Base-by-base conservation (phyloP, 1,140 invertebrate genomes). In the Saccostrea glomerata region DNA sequence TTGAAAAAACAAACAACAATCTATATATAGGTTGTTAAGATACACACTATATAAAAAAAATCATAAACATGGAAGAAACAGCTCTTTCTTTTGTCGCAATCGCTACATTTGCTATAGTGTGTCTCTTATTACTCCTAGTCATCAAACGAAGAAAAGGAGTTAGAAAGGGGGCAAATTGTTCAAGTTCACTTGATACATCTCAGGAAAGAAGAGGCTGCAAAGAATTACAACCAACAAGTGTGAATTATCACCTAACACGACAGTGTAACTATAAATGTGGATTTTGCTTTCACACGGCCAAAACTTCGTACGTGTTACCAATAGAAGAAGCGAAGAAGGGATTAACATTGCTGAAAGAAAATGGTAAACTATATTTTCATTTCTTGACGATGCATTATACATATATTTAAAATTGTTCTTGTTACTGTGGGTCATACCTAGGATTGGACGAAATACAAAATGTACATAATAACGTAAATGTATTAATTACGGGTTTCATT, bases 281-380 rank as follows among this genome's bases (percentile, higher is more conserved):
- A 23, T 93, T 93, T 87, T 93, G 92, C 89, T 93, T 93, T 82
- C 92, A 93, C 73, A 93, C 92, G 1, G 91, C 92, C 7, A 92
- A 92, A 87, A 92, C 91, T 2, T 92, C 92, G 5, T 91, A 88
- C 55, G 89, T 91, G 40, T 58, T 92, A 30, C 91, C 90, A 7
- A 17, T 92, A 13, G 90, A 92, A 0, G 89, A 91, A 63, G 92
- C 92, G 1, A 93, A 92, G 84, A 63, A 73, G 30, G 92, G 92
- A 70, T 82, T 93, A 9, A n/a, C 40, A 73, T 58, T 92, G 87
- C 85, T 93, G 20, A 90, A 92, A 83, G 85, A 92, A 73, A 88
- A 91, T 55, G 92, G 92, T 92, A 88, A 63, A 20, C 17, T 58
- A 6, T 63, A 47, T 47, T 47, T n/a, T 47, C 47, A 47, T 47